Base-by-base conservation (phyloP, 92 coral and sea anemone genomes). In the Zoanthus sansibaricus region DNA sequence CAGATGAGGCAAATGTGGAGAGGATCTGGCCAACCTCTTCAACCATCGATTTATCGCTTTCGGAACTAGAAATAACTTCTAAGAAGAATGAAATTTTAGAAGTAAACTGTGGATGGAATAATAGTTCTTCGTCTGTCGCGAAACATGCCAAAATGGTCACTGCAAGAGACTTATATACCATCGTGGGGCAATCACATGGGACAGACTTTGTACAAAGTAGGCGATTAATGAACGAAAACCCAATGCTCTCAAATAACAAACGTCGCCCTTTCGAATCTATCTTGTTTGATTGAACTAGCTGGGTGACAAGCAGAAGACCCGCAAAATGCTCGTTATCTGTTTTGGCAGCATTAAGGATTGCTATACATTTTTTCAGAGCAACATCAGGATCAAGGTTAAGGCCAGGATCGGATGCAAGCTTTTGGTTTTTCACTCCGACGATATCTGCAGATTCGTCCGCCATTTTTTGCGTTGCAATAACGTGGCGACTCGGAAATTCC, bases 321-420 rank as follows among this genome's bases (percentile, higher is more conserved):
- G 98, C 99, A 61, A 97, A 90, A 3, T 95, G 89, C 75, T 97
- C 99, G 80, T 91, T 97, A 93, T 97, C 99, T 0, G 66, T 97
- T 68, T 91, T 90, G 1, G 98, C 98, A 20, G 87, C 78, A 79
- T 91, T 89, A 1, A 97, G 87, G 49, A 89, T 72, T 5, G 89
- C 67, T 72, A 96, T 87, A 70, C 98, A 97, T 86, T 90, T 93
- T 62, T 87, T 78, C 54, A 97, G 87, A 10, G 98, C 93, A 14
- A 86, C 42, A 45, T 80, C 75, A 20, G 64, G 54, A 25, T 80
- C 75, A 80, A 69, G 61, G 15, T 32, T 16, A 15, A 7, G 45
- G 44, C n/a, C 54, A 61, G 30, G 18, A 11, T 18, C 52, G 25
- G 37, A 5, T 59, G n/a, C 8, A 3, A 7, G 42, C 20, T 21